Percentiles rank a stretch among this genome's conserved stretches.
Evolutionary conservation across 2,888 invertebrate species (phyloP).

Genomic region (Colostygia pectinataria): DNA sequence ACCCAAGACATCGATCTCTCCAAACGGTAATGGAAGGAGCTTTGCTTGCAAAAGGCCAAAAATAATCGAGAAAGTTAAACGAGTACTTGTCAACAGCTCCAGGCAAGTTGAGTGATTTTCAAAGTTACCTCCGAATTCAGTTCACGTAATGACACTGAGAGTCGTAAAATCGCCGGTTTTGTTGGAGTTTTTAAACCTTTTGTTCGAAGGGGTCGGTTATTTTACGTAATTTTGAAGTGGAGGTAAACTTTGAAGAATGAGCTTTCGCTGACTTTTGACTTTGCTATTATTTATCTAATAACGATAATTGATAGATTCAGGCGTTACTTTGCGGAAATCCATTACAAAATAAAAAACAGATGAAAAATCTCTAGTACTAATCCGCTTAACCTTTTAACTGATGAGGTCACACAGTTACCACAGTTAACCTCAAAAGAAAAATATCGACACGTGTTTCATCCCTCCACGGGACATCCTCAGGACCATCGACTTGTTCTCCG

Average conservation of each 20-base stretch:
- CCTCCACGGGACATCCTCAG: no score
- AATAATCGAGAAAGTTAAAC: slow-evolving; percentile 63
- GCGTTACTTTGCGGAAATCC: no score
- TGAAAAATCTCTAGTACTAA: no score
- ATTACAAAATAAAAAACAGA: no score
- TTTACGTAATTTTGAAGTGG: slow-evolving; percentile 16
- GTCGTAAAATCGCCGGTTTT: slow-evolving; percentile 37
- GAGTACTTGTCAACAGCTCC: slow-evolving; percentile 60
- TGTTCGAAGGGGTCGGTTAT: slow-evolving; percentile 22
- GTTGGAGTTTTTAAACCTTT: slow-evolving; percentile 29
- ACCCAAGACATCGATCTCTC: slow-evolving; percentile 4
- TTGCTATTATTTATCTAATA: slow-evolving; percentile 4
- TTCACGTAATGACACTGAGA: slow-evolving; percentile 38
- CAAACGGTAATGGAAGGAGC: slow-evolving; percentile 6
- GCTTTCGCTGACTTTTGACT: slow-evolving; percentile 1
- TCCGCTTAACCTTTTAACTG: no score
- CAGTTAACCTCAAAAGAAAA: no score
- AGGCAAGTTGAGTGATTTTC: slow-evolving; percentile 55
- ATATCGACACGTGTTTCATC: no score
- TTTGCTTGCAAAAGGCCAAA: slow-evolving; percentile 18
- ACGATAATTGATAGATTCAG: no score
- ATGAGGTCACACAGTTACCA: no score
- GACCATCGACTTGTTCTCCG: no score
- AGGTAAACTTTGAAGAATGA: slow-evolving; percentile 11
- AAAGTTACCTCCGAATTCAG: slow-evolving; percentile 36